Base-by-base conservation (phyloP, 2,888 invertebrate genomes). In the Caenorhabditis parvicauda region DNA sequence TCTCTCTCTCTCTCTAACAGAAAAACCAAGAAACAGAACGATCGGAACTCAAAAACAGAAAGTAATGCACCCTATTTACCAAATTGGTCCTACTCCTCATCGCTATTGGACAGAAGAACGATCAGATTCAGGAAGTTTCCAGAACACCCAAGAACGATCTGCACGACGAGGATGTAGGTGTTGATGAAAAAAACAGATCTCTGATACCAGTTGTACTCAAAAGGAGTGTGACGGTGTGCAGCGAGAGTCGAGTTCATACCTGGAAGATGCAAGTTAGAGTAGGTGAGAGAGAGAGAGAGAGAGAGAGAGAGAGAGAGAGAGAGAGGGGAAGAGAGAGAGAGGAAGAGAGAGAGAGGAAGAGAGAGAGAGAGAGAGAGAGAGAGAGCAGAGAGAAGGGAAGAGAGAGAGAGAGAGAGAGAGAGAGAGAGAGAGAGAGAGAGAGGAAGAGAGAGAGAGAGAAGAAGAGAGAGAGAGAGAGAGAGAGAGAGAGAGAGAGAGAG, bases 41-140 rank as follows among this genome's bases (percentile, higher is more conserved):
- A n/a, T n/a, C n/a, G n/a, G n/a, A n/a, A 25, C 21, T 3, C 2
- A 9, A 9, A 12, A 2, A 19, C 19, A 12, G 22, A 19, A 6
- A 32, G 21, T 25, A 25, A n/a, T 37, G 5, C 24, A 22, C 19
- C 21, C 24, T 12, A 48, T 49, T 37, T 44, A 70, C 70, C 46
- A 74, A 38, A 54, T 74, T 71, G 27, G 74, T 74, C 12, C 71
- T 57, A 22, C 68, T 67, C 24, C 71, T 38, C 74, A 74, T 74
- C 9, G 70, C 64, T 28, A 62, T n/a, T 55, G 46, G 61, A 62
- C 27, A 74, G 58, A 7, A 74, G 64, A 4, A 74, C 74, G 25
- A 72, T 56, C 7, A 74, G 54, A 38, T 74, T 74, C 21, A 74
- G 59, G 17, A 67, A 49, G 47, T 74, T 74, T 28, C 74, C 74